Conservation (phyloP, 2,888 invertebrate species). For the Monopis laevigella region DNA sequence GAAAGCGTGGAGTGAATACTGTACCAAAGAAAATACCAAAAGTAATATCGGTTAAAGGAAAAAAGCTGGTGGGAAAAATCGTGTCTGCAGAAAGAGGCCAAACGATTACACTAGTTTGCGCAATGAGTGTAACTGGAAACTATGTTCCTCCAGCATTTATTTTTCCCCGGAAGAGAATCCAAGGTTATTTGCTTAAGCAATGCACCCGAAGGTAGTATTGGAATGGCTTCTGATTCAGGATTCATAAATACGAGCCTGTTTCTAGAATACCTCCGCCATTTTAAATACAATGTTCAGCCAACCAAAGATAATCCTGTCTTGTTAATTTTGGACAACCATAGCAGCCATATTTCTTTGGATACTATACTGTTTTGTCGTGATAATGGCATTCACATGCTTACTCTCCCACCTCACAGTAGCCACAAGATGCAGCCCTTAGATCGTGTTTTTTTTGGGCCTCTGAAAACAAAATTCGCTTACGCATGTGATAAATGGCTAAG, state of each 20-base stretch:
- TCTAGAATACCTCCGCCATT: constrained; percentile 24
- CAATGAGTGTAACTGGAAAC: constrained; percentile 21
- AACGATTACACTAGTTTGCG: constrained; percentile 22
- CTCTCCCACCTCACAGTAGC: constrained; percentile 18
- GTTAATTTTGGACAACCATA: constrained; percentile 23
- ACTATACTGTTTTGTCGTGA: constrained; percentile 16
- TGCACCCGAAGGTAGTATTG: constrained; percentile 23
- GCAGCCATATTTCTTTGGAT: constrained; percentile 18
- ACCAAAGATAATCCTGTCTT: constrained; percentile 23
- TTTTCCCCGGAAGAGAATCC: constrained; percentile 22
- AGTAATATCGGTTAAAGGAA: constrained; percentile 23
- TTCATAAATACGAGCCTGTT: constrained; percentile 25
- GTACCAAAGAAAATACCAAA: constrained; percentile 25
- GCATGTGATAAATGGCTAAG: constrained; percentile 18
- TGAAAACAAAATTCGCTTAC: constrained; percentile 11
- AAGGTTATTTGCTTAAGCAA: constrained; percentile 22
- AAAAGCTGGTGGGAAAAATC: no score
- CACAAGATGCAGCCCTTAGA: constrained; percentile 18
- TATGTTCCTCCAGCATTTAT: constrained; percentile 28
- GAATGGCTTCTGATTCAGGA: constrained; percentile 23
- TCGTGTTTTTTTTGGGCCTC: constrained; percentile 12
- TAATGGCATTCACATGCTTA: constrained; percentile 16
- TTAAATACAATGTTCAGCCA: constrained; percentile 22
- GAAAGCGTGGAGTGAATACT: constrained; percentile 23
- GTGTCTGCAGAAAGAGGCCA: constrained; percentile 21